Percentiles rank a stretch among this genome's conserved stretches.
phyloP scores from a whole-genome alignment of 2,888 invertebrate species.

The Microctonus brassicae region DNA sequence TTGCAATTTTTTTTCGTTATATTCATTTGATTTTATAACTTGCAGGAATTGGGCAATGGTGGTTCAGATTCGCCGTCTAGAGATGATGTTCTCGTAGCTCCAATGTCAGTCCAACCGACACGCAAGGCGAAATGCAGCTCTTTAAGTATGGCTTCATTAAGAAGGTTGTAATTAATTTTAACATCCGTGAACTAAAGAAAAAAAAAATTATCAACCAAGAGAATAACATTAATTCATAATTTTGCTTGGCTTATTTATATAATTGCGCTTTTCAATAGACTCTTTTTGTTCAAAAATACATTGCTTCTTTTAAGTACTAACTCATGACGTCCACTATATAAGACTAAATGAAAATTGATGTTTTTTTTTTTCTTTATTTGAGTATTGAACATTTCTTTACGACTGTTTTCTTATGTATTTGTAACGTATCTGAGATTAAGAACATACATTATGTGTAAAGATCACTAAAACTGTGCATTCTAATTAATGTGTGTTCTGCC shows the following conservation, averaged over 20 bases:
- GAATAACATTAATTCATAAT: slow-evolving; percentile 8
- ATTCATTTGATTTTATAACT: slow-evolving; percentile 45
- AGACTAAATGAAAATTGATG: background rate
- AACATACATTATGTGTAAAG: background rate
- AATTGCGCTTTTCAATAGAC: background rate
- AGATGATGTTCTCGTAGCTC: slow-evolving; percentile 79
- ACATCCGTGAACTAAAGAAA: slow-evolving; percentile 9
- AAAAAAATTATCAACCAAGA: slow-evolving; percentile 9
- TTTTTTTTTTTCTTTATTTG: background rate
- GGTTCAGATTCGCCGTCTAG: slow-evolving; percentile 73
- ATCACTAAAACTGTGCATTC: background rate
- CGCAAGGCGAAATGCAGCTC: slow-evolving; percentile 81
- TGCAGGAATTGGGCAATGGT: slow-evolving; percentile 80
- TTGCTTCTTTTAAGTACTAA: background rate
- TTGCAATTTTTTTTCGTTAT: background rate
- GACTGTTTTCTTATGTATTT: background rate
- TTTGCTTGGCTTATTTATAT: background rate
- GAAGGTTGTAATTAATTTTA: slow-evolving; percentile 74
- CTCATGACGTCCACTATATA: background rate
- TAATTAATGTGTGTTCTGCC: background rate
- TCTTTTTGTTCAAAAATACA: background rate
- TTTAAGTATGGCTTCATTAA: slow-evolving; percentile 77
- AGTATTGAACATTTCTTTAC: background rate
- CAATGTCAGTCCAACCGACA: slow-evolving; percentile 87
- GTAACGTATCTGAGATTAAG: background rate